Evolutionary conservation across 2,888 invertebrate species (phyloP).

Genomic region (Xestia xanthographa): DNA sequence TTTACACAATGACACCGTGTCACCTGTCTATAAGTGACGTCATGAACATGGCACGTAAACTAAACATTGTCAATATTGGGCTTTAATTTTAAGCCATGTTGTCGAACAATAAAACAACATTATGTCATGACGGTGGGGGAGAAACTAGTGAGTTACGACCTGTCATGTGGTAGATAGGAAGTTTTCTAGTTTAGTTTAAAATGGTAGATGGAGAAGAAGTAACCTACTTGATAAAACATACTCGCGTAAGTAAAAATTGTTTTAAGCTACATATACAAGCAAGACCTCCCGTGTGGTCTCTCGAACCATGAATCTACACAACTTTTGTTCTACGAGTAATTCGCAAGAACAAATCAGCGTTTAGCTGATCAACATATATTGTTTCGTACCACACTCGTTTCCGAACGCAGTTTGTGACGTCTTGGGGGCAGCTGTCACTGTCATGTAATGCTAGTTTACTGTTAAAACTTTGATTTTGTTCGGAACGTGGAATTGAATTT

Average conservation of each 20-base stretch:
- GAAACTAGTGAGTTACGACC: background rate
- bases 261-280: too few species aligned
- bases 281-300: background rate
- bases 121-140: background rate
- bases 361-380: background rate
- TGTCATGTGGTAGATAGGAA: background rate
- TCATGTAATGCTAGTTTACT: too few species aligned
- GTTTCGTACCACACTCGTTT: too few species aligned
- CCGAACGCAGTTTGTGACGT: too few species aligned
- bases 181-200: background rate
- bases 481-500: too few species aligned
- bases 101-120: constrained; percentile 50
- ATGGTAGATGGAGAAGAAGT: background rate
- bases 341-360: background rate
- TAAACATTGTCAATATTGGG: constrained; percentile 56
- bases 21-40: constrained; percentile 37
- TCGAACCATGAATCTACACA: background rate
- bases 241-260: background rate
- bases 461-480: too few species aligned
- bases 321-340: background rate
- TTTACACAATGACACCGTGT: constrained; percentile 20
- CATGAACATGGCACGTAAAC: constrained; percentile 35
- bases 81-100: constrained; percentile 52
- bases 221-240: background rate
- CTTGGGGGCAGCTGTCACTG: too few species aligned